Percentiles rank a stretch among this genome's conserved stretches.
phyloP scores from a whole-genome alignment of 2,113 vertebrate species.

The Sylvia atricapilla region DNA sequence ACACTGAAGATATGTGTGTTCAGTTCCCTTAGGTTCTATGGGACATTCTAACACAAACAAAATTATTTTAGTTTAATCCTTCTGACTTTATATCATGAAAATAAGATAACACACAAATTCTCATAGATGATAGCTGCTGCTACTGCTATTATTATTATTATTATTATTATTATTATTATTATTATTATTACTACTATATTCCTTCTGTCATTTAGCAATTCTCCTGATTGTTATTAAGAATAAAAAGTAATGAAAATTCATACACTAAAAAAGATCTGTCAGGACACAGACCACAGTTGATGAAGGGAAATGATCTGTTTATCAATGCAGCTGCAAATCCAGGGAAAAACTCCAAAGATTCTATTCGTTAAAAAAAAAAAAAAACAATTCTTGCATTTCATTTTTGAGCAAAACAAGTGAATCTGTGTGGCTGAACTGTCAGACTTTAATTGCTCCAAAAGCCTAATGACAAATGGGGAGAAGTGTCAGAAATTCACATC shows the following conservation, averaged over 20 bases:
- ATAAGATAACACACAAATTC: neutral
- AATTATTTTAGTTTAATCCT: neutral
- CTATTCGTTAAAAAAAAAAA: slow-evolving; percentile 8
- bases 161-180: neutral
- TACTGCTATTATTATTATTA: neutral
- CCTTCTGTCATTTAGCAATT: neutral
- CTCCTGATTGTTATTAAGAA: neutral
- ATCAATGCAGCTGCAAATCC: neutral
- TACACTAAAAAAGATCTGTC: neutral
- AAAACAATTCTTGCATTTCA: neutral
- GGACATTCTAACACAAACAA: neutral
- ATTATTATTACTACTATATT: neutral
- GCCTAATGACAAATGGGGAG: neutral
- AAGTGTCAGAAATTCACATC: slow-evolving; percentile 28
- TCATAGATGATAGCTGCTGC: neutral
- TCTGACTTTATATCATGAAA: neutral
- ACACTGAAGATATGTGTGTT: neutral
- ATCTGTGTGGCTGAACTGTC: neutral
- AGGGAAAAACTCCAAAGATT: neutral
- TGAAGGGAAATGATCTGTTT: neutral
- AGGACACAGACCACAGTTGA: neutral
- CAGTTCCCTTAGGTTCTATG: neutral
- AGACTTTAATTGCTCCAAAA: slow-evolving; percentile 39
- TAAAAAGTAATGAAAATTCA: neutral
- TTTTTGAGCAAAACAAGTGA: slow-evolving; percentile 5